Evolutionary conservation across 2,113 vertebrate genomes (phyloP), one percentile per base, ranked within the genome.

Genomic region (Pterophyllum scalare): DNA sequence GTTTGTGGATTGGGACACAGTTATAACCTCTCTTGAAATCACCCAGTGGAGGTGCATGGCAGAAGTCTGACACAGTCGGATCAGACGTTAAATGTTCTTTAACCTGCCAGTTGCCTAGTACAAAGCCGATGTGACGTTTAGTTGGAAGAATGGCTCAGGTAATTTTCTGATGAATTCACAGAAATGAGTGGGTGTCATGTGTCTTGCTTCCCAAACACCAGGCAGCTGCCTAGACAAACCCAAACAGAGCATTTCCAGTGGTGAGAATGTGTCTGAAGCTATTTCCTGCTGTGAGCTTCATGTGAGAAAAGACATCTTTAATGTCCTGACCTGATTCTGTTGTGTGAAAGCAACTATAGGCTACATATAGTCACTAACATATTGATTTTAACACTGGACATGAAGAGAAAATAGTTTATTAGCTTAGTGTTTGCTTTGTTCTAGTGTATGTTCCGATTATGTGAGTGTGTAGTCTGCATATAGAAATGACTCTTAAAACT

Each of bases 181-280:
- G 19, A 31, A 28, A 72, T n/a, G 67, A 54, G 46, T 72, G 67
- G 52, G 46, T 31, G 46, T 14, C 26, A 33, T 72, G 26, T 54
- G 46, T 72, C 4, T 46, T 72, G 46, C 46, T 54, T 72, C 46
- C 20, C 11, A 0, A 72, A 72, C 26, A 54, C 19, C 46, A 54
- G 26, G 46, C 19, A 72, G 26, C 67, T 72, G 67, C 67, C 67
- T 33, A 33, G 46, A 72, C 67, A 72, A 72, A 72, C 52, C 67
- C 46, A 72, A 72, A 54, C 46, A 33, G 26, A 33, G 46, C 8
- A 54, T 54, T 33, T 72, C 67, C 46, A 72, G 67, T 33, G 54
- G 67, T 54, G 67, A 72, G 67, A 72, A 54, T 72, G 52, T 54
- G 67, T 72, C 67, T 72, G 2, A 31, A 31, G 19, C 2, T 54